Conservation (phyloP, 2,797 vertebrate species). For the Salarias fasciatus region DNA sequence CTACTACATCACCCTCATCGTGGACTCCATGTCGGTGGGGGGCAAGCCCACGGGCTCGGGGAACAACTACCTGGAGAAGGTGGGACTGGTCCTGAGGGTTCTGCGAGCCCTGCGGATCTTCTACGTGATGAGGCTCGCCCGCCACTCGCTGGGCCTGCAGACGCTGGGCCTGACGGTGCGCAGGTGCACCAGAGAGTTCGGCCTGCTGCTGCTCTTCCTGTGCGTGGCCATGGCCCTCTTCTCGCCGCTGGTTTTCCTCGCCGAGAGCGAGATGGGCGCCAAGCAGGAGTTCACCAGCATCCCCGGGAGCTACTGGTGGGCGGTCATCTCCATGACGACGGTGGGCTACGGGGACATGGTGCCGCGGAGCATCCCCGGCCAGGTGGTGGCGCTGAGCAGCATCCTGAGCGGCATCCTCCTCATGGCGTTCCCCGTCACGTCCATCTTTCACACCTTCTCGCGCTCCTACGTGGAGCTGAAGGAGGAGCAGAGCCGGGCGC, state of each 20-base stretch:
- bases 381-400: conserved; percentile 96
- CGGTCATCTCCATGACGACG: conserved; percentile 98
- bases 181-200: conserved; percentile 92
- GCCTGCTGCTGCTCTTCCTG: conserved; percentile 93
- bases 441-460: conserved; percentile 98
- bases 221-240: conserved; percentile 97
- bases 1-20: conserved; percentile 93
- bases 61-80: conserved; percentile 94
- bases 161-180: conserved; percentile 92
- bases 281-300: conserved; percentile 97
- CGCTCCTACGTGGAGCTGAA: conserved; percentile 95
- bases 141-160: conserved; percentile 93
- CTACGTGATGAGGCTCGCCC: conserved; percentile 93
- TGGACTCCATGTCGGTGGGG: conserved; percentile 85
- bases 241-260: conserved; percentile 91
- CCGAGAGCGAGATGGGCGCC: conserved; percentile 94
- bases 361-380: conserved; percentile 94
- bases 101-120: conserved; percentile 93
- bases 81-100: conserved; percentile 91
- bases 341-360: conserved; percentile 99
- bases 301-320: conserved; percentile 98
- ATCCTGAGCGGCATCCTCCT: conserved; percentile 97
- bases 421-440: conserved; percentile 97
- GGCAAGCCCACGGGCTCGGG: conserved; percentile 79
- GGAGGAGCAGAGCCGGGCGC: conserved; percentile 87